Percentiles rank a stretch among this genome's conserved stretches.
These are phyloP conservation scores for Pocillopora damicornis DNA, from an alignment of 64 coral and sea anemone species.

Conservation along the genomic window DNA sequence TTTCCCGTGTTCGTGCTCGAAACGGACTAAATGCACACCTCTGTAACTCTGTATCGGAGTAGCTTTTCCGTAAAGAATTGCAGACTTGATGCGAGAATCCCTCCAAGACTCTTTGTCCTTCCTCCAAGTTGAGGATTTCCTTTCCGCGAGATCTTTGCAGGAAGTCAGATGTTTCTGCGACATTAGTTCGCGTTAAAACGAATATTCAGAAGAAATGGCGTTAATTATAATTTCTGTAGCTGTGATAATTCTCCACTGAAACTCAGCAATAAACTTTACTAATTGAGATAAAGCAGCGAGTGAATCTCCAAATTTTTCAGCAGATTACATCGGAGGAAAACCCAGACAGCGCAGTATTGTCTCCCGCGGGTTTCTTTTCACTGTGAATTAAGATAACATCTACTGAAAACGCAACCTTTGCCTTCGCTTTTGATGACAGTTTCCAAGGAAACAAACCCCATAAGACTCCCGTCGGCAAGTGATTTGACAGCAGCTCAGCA, in stretches of 20 bases:
- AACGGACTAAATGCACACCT: not conserved
- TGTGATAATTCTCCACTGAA: not conserved
- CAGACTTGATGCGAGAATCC: slow-evolving; percentile 6
- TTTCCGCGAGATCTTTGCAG: not conserved
- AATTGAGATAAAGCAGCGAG: too few species aligned
- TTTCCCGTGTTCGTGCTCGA: slow-evolving; percentile 6
- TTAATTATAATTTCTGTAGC: not conserved
- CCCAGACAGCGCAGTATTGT: not conserved
- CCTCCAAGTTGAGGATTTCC: not conserved
- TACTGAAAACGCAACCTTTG: not conserved
- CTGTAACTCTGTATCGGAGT: slow-evolving; percentile 32
- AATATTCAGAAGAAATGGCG: not conserved
- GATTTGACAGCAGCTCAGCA: not conserved
- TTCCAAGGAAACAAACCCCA: not conserved
- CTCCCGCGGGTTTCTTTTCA: not conserved
- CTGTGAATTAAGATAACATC: not conserved
- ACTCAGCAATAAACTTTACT: not conserved
- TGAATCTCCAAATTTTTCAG: too few species aligned
- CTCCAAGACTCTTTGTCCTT: not conserved
- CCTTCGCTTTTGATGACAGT: not conserved
- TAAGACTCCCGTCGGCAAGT: not conserved
- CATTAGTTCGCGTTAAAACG: not conserved
- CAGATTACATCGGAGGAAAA: not conserved
- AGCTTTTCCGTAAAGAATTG: slow-evolving; percentile 20
- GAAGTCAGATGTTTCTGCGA: not conserved